Evolutionary conservation across 1,140 invertebrate species (phyloP), one percentile per base, ranked within the genome.

Genomic region (Trichomalopsis sarcophagae): DNA sequence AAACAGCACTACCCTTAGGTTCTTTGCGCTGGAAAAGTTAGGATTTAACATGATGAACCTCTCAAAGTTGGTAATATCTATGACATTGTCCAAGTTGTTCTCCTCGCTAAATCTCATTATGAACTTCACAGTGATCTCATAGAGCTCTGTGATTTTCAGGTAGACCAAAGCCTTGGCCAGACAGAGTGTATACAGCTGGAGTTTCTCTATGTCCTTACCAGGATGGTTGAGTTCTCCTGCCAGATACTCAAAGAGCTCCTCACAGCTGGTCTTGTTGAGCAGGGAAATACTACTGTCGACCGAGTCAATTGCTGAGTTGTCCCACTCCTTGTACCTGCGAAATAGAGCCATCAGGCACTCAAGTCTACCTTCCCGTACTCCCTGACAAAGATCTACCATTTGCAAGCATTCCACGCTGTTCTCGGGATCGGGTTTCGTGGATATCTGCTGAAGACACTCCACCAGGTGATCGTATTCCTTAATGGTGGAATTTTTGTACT

Each of bases 181-280:
- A 6, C 9, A 50, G 2, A 79, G 82, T 1, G 30, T 47, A 10
- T 89, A 91, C 5, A 84, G 75, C 2, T 85, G 81, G 2, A 90
- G 77, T 66, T 90, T 89, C 13, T 73, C 47, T 7, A 7, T 5
- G 1, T 87, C 82, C 2, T 86, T 81, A 0, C 84, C n/a, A 0
- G 75, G 6, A 47, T 89, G 82, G 1, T 6, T 68, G n/a, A 89
- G 85, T 17, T 90, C 55, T 17, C 77, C 82, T 3, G 86, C 87
- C 2, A 93, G 69, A 74, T 92, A 90, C 21, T 93, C 88, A 1
- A 93, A 68, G 2, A 93, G 40, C 50, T 75, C 74, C 7, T 88
- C 40, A 50, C 87, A 90, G 36, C 89, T 87, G 2, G 90, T 62
- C 71, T 88, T 88, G 21, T 87, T 83, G 9, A 91, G 23, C 1